Base-by-base conservation (phyloP, 2,797 vertebrate species). In the Scarus forsteni region DNA sequence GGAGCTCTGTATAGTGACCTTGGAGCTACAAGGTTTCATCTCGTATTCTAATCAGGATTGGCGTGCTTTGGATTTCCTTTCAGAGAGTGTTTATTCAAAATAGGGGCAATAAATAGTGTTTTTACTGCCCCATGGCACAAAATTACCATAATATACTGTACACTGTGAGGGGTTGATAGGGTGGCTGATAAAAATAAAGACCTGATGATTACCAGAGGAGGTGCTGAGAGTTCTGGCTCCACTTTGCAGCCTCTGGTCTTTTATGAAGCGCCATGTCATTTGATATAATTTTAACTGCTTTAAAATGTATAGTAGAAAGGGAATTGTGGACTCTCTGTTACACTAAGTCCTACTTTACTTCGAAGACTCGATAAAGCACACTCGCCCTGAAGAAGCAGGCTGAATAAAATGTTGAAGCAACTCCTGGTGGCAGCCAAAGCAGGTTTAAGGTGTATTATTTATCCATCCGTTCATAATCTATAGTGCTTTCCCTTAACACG, bases 1-100 rank as follows among this genome's bases (percentile, higher is more conserved):
- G 49, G 74, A 34, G 39, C 58, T 84, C 83, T 80, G 76, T 73
- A 75, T 67, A 10, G 66, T 78, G 86, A 91, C 87, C 88, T 88
- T 87, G 80, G 68, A 83, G 85, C 70, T 57, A 66, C 72, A 38
- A 78, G 84, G 74, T 73, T 85, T 70, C 48, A 77, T 74, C 60
- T 76, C 74, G 83, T 77, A 75, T 77, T 85, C 56, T 76, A 77
- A 81, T 80, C 68, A 73, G 61, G 80, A 70, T 53, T 18, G 7
- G 46, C 16, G 48, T 39, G 40, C 16, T 66, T 48, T 46, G 12
- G 50, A 27, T 52, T 77, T 79, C 55, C 40, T 73, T 71, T 79
- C 77, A 73, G 9, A 60, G 62, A 64, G 74, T 77, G 80, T 86
- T 85, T 86, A 72, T 81, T 82, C 75, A 77, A 79, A 87, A 83